These are phyloP conservation scores for Lasioglossum leucozonium DNA, from an alignment of 2,888 invertebrate genomes.

Conservation along the genomic window DNA sequence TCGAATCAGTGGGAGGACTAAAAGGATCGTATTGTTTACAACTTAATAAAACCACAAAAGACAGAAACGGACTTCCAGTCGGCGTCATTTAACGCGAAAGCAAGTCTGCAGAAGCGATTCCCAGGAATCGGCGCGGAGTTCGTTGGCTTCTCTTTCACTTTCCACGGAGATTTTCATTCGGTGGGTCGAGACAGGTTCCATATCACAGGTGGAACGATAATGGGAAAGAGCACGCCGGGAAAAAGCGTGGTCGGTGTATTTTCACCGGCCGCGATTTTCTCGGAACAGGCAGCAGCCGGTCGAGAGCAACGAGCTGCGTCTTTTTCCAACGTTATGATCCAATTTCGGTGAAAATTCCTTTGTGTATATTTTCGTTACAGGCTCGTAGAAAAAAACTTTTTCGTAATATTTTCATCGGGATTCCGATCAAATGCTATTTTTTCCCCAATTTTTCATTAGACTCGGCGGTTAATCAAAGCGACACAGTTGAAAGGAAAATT, in stretches of 20 bases:
- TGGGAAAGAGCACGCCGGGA: constrained; percentile 11
- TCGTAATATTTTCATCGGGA: no score
- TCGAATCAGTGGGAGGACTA: no score
- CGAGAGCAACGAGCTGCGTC: neutral
- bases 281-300: neutral
- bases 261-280: neutral
- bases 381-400: no score
- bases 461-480: no score
- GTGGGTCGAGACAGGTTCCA: constrained; percentile 22
- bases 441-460: no score
- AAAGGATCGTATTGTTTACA: neutral
- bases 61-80: no score
- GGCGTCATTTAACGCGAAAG: neutral
- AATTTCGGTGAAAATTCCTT: neutral
- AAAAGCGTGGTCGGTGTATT: neutral
- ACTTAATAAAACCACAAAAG: neutral
- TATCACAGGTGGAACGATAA: constrained; percentile 41
- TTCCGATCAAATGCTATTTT: no score
- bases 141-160: constrained; percentile 34
- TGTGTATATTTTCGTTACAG: no score
- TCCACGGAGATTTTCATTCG: constrained; percentile 34
- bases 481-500: no score
- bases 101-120: neutral
- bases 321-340: neutral
- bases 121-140: neutral